Percentiles rank a stretch among this genome's conserved stretches.
phyloP scores from a whole-genome alignment of 2,797 vertebrate genomes.

The Monodelphis domestica region DNA sequence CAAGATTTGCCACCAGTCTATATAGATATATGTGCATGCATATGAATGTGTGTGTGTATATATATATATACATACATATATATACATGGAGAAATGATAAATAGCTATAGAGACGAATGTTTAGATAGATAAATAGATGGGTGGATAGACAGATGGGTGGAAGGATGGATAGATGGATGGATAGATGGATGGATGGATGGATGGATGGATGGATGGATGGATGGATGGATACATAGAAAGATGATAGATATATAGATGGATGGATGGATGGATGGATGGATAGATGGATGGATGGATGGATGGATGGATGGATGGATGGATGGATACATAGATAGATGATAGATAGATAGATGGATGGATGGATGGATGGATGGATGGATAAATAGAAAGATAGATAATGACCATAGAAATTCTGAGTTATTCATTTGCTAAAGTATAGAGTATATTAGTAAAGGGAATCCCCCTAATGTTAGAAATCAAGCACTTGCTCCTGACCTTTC shows the following conservation, averaged over 20 bases:
- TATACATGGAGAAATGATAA: too few species aligned
- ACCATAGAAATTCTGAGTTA: not conserved
- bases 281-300: not conserved
- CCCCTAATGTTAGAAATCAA: not conserved
- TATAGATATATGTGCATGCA: not conserved
- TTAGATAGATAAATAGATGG: not conserved
- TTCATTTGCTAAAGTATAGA: not conserved
- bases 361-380: too few species aligned
- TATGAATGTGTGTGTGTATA: too few species aligned
- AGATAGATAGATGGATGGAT: not conserved
- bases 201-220: too few species aligned
- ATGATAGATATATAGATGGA: too few species aligned
- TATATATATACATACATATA: too few species aligned
- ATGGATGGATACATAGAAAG: too few species aligned
- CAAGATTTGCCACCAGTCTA: not conserved
- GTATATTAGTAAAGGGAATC: not conserved
- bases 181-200: not conserved
- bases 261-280: not conserved
- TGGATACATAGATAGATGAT: not conserved
- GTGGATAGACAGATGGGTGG: not conserved
- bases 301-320: too few species aligned
- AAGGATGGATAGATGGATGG: too few species aligned
- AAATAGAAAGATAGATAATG: not conserved
- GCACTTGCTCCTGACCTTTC: not conserved
- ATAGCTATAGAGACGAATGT: too few species aligned